Conservation (phyloP, 1,140 invertebrate species). For the Danaus melanippus region DNA sequence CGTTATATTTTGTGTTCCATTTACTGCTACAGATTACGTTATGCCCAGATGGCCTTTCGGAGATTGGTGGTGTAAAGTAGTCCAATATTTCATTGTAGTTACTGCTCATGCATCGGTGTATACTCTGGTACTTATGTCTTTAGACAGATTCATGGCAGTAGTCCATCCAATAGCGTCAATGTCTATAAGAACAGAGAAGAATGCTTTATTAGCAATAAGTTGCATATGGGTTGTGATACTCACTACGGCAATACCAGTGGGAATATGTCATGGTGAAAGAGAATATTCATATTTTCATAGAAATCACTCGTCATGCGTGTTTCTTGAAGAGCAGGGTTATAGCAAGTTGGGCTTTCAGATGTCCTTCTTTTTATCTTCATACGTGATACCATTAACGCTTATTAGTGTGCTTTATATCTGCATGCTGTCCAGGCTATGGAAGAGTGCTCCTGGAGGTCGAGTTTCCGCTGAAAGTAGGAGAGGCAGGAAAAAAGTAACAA, state of each 20-base stretch:
- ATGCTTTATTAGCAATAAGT: slow-evolving; percentile 84
- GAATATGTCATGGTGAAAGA: slow-evolving; percentile 85
- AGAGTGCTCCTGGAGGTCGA: slow-evolving; percentile 82
- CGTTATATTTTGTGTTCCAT: slow-evolving; percentile 96
- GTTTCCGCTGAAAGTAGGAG: slow-evolving; percentile 78
- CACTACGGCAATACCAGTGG: slow-evolving; percentile 81
- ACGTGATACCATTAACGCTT: slow-evolving; percentile 87
- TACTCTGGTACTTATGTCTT: slow-evolving; percentile 94
- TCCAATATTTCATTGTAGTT: slow-evolving; percentile 84
- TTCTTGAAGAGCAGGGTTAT: slow-evolving; percentile 77
- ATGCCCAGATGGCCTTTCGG: slow-evolving; percentile 93
- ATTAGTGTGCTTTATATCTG: slow-evolving; percentile 92
- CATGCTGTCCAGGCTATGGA: slow-evolving; percentile 92
- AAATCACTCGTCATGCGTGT: slow-evolving; percentile 78
- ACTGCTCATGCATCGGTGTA: slow-evolving; percentile 95
- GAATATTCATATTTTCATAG: slow-evolving; percentile 75
- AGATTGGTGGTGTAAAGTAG: slow-evolving; percentile 90
- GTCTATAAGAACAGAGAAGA: slow-evolving; percentile 88
- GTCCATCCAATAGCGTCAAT: slow-evolving; percentile 94
- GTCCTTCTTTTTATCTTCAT: slow-evolving; percentile 88
- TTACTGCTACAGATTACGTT: slow-evolving; percentile 91
- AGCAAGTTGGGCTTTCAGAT: slow-evolving; percentile 83
- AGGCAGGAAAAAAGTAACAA: slow-evolving; percentile 91
- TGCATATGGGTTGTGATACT: slow-evolving; percentile 88
- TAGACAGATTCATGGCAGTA: slow-evolving; percentile 95